These are phyloP conservation scores for Parochlus steinenii DNA, from an alignment of 2,888 invertebrate genomes.

Conservation along the genomic window DNA sequence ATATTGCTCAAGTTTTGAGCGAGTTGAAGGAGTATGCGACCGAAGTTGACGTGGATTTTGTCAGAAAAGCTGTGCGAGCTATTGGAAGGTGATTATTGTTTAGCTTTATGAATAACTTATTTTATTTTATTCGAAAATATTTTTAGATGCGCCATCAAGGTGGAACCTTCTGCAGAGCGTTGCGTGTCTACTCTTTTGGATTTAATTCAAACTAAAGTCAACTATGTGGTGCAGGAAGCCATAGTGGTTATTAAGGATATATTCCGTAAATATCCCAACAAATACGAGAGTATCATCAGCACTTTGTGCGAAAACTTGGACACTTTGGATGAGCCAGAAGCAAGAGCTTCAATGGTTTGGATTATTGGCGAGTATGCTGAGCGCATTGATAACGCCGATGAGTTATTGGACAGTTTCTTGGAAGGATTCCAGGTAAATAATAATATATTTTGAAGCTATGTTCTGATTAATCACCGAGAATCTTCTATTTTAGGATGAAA, in stretches of 20 bases:
- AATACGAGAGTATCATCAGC: slow-evolving; percentile 98
- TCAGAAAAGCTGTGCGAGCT: slow-evolving; percentile 94
- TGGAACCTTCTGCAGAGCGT: slow-evolving; percentile 93
- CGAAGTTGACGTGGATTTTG: slow-evolving; percentile 99
- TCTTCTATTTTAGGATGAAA: no score
- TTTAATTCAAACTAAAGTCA: slow-evolving; percentile 97
- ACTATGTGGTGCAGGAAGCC: slow-evolving; percentile 99
- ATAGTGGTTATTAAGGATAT: slow-evolving; percentile 99
- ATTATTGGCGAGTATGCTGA: slow-evolving; percentile 97
- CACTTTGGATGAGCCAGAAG: slow-evolving; percentile 97
- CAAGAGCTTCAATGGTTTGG: slow-evolving; percentile 95
- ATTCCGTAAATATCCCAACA: slow-evolving; percentile 95
- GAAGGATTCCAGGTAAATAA: slow-evolving; percentile 98
- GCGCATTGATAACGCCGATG: slow-evolving; percentile 98
- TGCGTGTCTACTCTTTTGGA: slow-evolving; percentile 96
- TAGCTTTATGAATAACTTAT: slow-evolving; percentile 20
- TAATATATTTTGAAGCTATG: no score
- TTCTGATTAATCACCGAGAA: no score
- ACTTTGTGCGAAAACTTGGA: slow-evolving; percentile 97
- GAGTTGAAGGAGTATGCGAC: slow-evolving; percentile 98
- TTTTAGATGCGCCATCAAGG: slow-evolving; percentile 23
- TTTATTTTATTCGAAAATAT: not conserved
- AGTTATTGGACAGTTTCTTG: slow-evolving; percentile 90
- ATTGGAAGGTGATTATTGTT: slow-evolving; percentile 96
- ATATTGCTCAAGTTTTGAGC: slow-evolving; percentile 94